Evolutionary conservation across 2,797 vertebrate species (phyloP), one percentile per base, ranked within the genome.

Genomic region (Urocyon cinereoargenteus): DNA sequence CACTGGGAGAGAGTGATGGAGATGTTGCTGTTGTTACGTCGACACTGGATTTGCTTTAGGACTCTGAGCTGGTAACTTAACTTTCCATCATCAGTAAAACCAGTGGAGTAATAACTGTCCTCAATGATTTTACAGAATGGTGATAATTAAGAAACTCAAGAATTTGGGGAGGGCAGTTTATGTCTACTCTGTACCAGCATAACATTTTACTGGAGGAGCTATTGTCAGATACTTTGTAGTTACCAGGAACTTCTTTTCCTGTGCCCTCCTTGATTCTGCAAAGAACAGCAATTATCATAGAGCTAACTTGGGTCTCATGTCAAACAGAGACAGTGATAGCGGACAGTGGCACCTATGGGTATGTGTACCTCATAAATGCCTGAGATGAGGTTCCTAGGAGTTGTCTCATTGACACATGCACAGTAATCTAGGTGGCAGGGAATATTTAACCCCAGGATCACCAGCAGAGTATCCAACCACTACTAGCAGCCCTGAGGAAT

Each of bases 101-200:
- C 28, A 83, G 12, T 28, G 96, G 66, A 90, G 45, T 7, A 73
- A 19, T 86, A 36, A 62, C 36, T 36, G 28, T 57, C 61, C 31
- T 70, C 15, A 10, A 26, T 59, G 53, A 92, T 87, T 45, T 79
- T 55, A 61, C 49, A 82, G 40, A 72, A 70, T 21, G 57, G 18
- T 19, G 34, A 3, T 77, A 64, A 85, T 90, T 92, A 57, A 84
- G 64, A 90, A 73, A 95, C 45, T 45, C 14, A 64, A 51, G 40
- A 83, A 89, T 73, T 68, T 61, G 4, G 18, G 10, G 31, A 66
- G 16, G 66, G 53, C 3, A 34, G 34, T 85, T 77, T 19, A 55
- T 85, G 84, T 86, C 31, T 24, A 24, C 62, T 82, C 15, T 1
- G 6, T 72, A 28, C 45, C 45, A 26, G 24, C 1, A 1, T 57